Evolutionary conservation across 2,888 invertebrate species (phyloP), one percentile per base, ranked within the genome.

Genomic region (Hybos culiciformis): DNA sequence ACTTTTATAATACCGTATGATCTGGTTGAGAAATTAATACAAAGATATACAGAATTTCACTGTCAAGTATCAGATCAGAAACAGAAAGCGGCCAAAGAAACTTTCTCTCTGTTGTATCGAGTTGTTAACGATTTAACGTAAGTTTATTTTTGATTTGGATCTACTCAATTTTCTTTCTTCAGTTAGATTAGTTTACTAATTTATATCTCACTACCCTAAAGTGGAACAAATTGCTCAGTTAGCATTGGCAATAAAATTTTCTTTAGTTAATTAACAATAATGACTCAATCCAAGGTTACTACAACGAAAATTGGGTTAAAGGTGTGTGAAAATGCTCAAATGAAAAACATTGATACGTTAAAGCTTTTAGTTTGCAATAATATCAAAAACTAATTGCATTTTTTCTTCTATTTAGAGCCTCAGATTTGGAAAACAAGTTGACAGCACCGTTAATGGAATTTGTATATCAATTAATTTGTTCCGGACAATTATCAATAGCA

Each of bases 71-170:
- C 47, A 33, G 66, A 71, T 61, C 73, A 71, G 56, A 83, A 73
- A 60, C 86, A 79, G 66, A 81, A 76, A 64, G 80, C 80, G 32
- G 83, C 86, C 3, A 72, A 83, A 46, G 86, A 93, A 72, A 78
- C 90, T 5, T 92, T 97, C 67, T 86, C 92, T 34, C 71, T 98
- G 51, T 76, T 97, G 49, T 91, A 96, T 39, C 72, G 96, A 55
- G 91, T 96, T 46, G 91, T 97, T 44, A 91, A 90, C 57, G 94
- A 96, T 67, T 75, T 98, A 56, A 93, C 94, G 93, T 93, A 64
- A 79, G 84, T 78, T 43, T 36, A 20, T n/a, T 36, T n/a, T 36
- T 44, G 33, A 26, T 24, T 37, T 37, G 36, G 33, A 4, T 18
- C 7, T 29, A 5, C 11, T 9, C 11, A 14, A 17, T 14, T 32